Evolutionary conservation across 2,888 invertebrate species (phyloP).

Genomic region (Macrosoma leucophasiata): DNA sequence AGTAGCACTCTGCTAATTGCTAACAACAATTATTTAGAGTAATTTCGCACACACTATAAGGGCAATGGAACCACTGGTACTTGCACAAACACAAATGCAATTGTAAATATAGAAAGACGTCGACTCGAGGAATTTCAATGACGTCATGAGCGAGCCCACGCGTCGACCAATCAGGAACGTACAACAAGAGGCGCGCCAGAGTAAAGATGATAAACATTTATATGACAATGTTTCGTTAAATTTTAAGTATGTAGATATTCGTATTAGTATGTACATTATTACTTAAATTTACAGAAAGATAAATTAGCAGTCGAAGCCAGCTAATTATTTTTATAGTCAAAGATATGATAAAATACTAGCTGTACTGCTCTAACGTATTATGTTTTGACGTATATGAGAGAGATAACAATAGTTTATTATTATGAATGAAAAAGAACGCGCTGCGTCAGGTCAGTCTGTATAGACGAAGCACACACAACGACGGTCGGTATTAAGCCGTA

Average conservation of each 20-base stretch:
- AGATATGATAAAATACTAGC: too few species aligned
- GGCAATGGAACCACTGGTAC: constrained; percentile 29
- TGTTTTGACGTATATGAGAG: constrained; percentile 36
- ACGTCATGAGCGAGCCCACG: constrained; percentile 73
- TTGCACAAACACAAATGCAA: constrained; percentile 38
- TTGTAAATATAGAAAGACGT: constrained; percentile 54
- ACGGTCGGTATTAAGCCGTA: too few species aligned
- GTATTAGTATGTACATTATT: too few species aligned
- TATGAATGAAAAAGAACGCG: constrained; percentile 66
- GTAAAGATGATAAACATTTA: constrained; percentile 48
- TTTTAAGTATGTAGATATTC: not conserved
- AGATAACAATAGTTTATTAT: constrained; percentile 56
- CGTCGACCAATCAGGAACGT: constrained; percentile 68
- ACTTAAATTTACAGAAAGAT: too few species aligned
- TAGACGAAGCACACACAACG: constrained; percentile 38
- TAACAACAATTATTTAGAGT: too few species aligned
- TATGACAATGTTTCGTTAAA: too few species aligned
- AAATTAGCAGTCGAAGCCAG: too few species aligned
- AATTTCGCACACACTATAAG: constrained; percentile 27
- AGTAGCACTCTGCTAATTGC: too few species aligned
- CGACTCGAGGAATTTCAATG: constrained; percentile 57
- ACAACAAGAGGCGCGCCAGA: constrained; percentile 76
- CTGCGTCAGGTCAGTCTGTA: constrained; percentile 32
- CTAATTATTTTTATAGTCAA: too few species aligned
- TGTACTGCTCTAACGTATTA: constrained; percentile 27